Base-by-base conservation (phyloP, 2,113 vertebrate genomes). In the Mionectes macconnelli region DNA sequence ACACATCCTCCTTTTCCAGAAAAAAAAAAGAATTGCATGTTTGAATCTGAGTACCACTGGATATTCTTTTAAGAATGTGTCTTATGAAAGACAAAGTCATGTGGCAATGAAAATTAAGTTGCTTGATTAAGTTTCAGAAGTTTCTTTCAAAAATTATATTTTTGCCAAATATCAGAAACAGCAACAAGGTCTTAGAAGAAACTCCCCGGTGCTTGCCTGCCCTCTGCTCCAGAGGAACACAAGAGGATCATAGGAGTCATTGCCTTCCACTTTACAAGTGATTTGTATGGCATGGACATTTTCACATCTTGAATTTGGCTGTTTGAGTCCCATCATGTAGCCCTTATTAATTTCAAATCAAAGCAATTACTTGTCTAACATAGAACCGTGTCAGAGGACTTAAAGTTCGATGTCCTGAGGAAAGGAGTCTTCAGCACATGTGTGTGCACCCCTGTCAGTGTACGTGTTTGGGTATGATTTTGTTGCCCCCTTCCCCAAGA, bases 341-440 rank as follows among this genome's bases (percentile, higher is more conserved):
- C 44, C 23, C 30, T 63, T 64, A 42, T 2, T 44, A 23, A 40
- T 55, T 88, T 86, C 11, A 50, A 72, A 57, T 50, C 67, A 76
- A 75, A 91, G 57, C 57, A 89, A 73, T 73, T 68, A 56, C 56
- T 64, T 68, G 22, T 67, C 45, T 66, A 56, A 70, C 47, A 50
- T 0, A 55, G 40, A 88, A 52, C 31, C 35, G 9, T 37, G 19
- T 3, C 67, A 52, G 42, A 94, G 47, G 53, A 75, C 63, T 87
- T n/a, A n/a, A n/a, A n/a, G n/a, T n/a, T n/a, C n/a, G n/a, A n/a
- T n/a, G n/a, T 70, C 39, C 68, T 50, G 55, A 55, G 87, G 83
- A 77, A 84, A 50, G 2, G 6, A 64, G 44, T 35, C 2, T 50
- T 35, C 11, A 0, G 11, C 49, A 31, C 5, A 0, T 1, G 5